Evolutionary conservation across 2,797 vertebrate species (phyloP), one percentile per base, ranked within the genome.

Genomic region (Cossypha caffra): DNA sequence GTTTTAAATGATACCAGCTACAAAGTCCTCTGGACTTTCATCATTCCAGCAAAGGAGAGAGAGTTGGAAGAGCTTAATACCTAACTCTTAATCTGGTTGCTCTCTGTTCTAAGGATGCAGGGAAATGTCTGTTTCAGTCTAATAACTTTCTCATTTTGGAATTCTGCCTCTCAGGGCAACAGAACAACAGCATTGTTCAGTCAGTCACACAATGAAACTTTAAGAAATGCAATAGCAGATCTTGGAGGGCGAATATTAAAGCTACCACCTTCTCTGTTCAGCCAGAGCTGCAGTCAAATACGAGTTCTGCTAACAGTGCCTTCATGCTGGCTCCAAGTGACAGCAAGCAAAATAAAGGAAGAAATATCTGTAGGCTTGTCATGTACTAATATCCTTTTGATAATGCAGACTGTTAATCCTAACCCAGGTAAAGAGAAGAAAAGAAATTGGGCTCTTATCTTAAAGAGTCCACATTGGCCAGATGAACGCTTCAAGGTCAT

Each of bases 381-480:
- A 95, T 93, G 92, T 94, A 86, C 82, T 85, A 95, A 81, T 91
- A 78, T 63, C 64, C 76, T 91, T 95, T 94, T 95, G 95, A 85
- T 93, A 93, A 93, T 66, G 67, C 72, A 89, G 72, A 91, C 91
- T 80, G 67, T 74, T 97, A 95, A 82, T 94, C 86, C 82, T 86
- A 93, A 92, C 84, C n/a, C 87, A 96, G 92, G 93, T 96, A 88
- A 96, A 74, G 68, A 94, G 84, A 94, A 95, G 87, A 96, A 95
- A 95, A 94, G 76, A 94, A 91, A 96, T 87, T 91, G 82, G 58
- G 64, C 94, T 94, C 94, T 96, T 94, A 96, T 93, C 94, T 93
- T 87, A 81, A 83, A 95, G 87, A 94, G 81, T 74, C 94, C 96
- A 95, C 66, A 95, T 91, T 88, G 85, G 91, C 92, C 92, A 93